Evolutionary conservation across 2,797 vertebrate genomes (phyloP), one percentile per base, ranked within the genome.

Genomic region (Loris lydekkerianus): DNA sequence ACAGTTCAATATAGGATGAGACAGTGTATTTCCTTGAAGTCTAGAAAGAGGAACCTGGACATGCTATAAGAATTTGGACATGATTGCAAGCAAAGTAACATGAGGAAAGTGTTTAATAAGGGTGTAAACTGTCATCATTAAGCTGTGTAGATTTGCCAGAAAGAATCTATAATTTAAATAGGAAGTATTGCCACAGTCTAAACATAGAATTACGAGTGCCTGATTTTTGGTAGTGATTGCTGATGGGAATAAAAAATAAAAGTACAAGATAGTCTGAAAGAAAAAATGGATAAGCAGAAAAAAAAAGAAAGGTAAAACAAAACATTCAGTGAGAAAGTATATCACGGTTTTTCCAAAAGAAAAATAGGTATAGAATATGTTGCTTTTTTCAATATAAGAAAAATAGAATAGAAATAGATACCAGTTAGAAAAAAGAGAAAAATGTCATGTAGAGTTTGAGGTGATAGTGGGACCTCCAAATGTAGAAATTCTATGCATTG

Each of bases 201-300:
- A 84, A 46, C 34, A 81, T n/a, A 53, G 58, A 89, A 49, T 92
- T 78, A 86, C 67, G 43, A 82, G 25, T 5, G 23, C 46, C 37
- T 89, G 10, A 1, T 83, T 65, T 96, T 90, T 69, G 25, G 7
- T 75, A 85, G n/a, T n/a, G 18, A 93, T 58, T 93, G 13, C 58
- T 86, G 67, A 89, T 31, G 31, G 31, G 86, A 49, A 61, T 72
- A 49, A 43, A 84, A 13, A 65, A 61, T 43, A 87, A 72, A 49
- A 53, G 13, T 60, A 37, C 21, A 56, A 46, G 73, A 37, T 49
- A 31, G 29, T 73, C 89, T 56, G 27, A 67, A 81, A 69, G 43
- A 60, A 46, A n/a, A 80, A 93, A 56, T 65, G 9, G 5, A 34
- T 90, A 58, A 83, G 46, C 63, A 65, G 93, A 49, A 29, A n/a